Conservation (phyloP, 2,888 invertebrate genomes). For the Eurytoma adleriae region DNA sequence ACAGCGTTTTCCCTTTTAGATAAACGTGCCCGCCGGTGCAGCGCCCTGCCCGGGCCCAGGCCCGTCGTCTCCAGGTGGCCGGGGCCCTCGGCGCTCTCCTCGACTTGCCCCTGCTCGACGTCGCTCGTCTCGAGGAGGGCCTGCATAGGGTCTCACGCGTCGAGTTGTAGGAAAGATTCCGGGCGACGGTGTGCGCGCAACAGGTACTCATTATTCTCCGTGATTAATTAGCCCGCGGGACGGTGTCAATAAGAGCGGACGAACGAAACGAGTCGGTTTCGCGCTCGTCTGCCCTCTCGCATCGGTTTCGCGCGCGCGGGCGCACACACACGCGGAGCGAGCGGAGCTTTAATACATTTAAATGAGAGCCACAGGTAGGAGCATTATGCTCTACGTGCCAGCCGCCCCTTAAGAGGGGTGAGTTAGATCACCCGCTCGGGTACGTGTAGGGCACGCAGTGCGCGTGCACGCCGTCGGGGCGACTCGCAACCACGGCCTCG, state of each 20-base stretch:
- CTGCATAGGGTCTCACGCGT: too few species aligned
- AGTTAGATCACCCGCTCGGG: conserved; percentile 59
- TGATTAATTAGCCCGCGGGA: conserved; percentile 67
- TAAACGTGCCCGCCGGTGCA: conserved; percentile 39
- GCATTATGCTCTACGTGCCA: conserved; percentile 72
- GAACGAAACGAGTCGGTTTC: conserved; percentile 61
- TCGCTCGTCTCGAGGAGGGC: too few species aligned
- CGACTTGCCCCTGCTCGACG: too few species aligned
- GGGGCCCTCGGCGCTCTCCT: too few species aligned
- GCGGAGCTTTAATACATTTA: conserved; percentile 71
- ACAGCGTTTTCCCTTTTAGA: conserved; percentile 40
- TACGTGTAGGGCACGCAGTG: not conserved
- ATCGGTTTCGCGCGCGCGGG: conserved; percentile 8
- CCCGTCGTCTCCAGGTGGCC: conserved; percentile 23
- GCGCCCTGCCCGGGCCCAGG: conserved; percentile 48
- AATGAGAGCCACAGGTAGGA: conserved; percentile 74
- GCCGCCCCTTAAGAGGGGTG: conserved; percentile 67
- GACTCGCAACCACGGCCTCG: not conserved
- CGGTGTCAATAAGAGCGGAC: conserved; percentile 64
- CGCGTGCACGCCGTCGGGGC: not conserved
- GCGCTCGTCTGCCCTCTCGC: not conserved
- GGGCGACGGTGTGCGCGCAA: conserved; percentile 61
- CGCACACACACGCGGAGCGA: conserved; percentile 19
- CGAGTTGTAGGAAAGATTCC: not conserved
- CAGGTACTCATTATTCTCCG: conserved; percentile 64